These are phyloP conservation scores for Rhizomys pruinosus DNA, from an alignment of 2,113 vertebrate species.

Conservation along the genomic window DNA sequence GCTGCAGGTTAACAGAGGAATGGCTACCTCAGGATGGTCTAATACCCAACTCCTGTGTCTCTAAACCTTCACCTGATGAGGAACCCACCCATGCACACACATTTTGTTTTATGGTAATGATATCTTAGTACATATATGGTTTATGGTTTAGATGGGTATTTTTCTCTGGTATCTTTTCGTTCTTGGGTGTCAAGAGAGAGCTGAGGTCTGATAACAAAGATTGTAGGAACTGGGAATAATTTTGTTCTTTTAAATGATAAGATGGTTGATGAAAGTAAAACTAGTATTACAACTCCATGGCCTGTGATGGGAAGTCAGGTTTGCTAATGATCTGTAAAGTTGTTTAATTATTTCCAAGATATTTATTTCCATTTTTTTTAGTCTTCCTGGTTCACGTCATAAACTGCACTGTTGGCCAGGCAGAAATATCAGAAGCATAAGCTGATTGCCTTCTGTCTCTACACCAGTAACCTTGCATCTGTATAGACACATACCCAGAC, in stretches of 20 bases:
- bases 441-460: not conserved
- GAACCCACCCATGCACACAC: not conserved
- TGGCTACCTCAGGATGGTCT: not conserved
- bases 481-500: not conserved
- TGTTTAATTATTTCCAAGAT: slow-evolving; percentile 13
- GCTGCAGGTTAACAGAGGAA: not conserved
- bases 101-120: not conserved
- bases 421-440: slow-evolving; percentile 3
- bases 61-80: not conserved
- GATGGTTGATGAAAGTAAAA: slow-evolving; percentile 36
- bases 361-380: not conserved
- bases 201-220: not conserved
- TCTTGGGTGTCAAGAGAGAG: not conserved
- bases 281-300: not conserved
- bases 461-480: not conserved
- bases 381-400: not conserved
- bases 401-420: slow-evolving; percentile 5
- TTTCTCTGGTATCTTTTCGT: not conserved
- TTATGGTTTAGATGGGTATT: slow-evolving; percentile 7
- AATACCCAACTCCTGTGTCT: not conserved
- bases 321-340: slow-evolving; percentile 39
- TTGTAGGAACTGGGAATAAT: not conserved
- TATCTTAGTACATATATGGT: not conserved
- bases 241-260: not conserved
- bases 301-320: slow-evolving; percentile 31